These are phyloP conservation scores for Epizoanthus rinbou DNA, from an alignment of 92 coral and sea anemone species.

Conservation along the genomic window DNA sequence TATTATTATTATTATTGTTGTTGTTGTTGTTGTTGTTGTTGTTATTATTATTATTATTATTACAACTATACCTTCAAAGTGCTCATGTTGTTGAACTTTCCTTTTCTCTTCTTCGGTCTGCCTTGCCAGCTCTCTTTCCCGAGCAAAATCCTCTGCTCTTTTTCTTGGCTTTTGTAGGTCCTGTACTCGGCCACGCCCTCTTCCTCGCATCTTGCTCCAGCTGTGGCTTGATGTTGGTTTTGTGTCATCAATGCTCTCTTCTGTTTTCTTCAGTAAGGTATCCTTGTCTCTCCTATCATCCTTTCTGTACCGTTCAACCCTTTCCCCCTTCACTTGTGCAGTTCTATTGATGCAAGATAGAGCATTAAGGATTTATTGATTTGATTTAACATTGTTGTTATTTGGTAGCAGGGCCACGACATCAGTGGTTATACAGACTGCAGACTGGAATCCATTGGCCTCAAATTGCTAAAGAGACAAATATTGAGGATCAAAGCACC, in stretches of 20 bases:
- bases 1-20: too few relatives aligned
- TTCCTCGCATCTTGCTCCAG: constrained; percentile 81
- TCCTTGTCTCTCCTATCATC: constrained; percentile 43
- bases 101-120: constrained; percentile 58
- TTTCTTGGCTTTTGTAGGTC: constrained; percentile 81
- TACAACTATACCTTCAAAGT: constrained; percentile 60
- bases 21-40: neutral
- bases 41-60: neutral
- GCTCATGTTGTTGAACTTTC: constrained; percentile 51
- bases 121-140: constrained; percentile 84
- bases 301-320: constrained; percentile 7
- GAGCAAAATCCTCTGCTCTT: constrained; percentile 94
- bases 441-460: too few relatives aligned
- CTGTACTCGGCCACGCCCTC: constrained; percentile 79
- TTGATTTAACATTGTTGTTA: neutral
- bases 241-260: constrained; percentile 30
- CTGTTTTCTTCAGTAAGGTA: constrained; percentile 31
- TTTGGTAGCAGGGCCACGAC: too few relatives aligned
- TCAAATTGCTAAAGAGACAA: too few relatives aligned
- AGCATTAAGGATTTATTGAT: neutral
- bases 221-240: constrained; percentile 57
- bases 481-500: too few relatives aligned
- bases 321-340: constrained; percentile 3
- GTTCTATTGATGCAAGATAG: neutral
- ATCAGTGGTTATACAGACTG: too few relatives aligned